Percentiles rank a stretch among this genome's conserved stretches.
Conservation (phyloP, 2,113 vertebrate species). For the Sebastes fasciatus region DNA sequence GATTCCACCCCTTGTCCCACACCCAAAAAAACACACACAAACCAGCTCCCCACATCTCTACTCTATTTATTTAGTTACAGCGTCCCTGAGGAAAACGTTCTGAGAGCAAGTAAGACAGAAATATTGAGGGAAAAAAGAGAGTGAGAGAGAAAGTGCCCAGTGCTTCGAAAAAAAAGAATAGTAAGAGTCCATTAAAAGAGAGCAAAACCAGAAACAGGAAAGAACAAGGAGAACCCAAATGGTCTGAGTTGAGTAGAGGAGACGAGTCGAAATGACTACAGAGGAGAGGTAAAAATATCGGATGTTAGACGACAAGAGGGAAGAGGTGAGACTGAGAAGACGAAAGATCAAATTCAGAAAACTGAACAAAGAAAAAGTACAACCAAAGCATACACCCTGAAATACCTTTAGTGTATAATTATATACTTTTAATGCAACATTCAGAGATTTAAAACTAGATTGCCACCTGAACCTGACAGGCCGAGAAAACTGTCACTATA, state of each 20-base stretch:
- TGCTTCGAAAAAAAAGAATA: conserved; percentile 1
- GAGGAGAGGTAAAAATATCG: conserved; percentile 41
- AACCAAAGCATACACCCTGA: neutral
- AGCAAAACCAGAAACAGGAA: conserved; percentile 24
- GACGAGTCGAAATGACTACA: conserved; percentile 37
- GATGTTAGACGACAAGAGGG: conserved; percentile 28
- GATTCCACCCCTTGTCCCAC: conserved; percentile 1
- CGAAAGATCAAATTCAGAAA: neutral
- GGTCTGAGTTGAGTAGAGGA: conserved; percentile 17
- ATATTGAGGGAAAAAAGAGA: neutral
- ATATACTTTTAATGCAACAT: neutral
- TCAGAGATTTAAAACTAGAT: neutral
- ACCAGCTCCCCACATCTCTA: neutral
- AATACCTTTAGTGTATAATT: neutral
- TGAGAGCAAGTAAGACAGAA: conserved; percentile 22
- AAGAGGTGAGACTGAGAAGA: neutral
- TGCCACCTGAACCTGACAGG: neutral
- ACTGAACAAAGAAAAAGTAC: neutral
- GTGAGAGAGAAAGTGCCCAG: neutral
- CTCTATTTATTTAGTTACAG: conserved; percentile 8
- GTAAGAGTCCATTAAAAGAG: conserved; percentile 33
- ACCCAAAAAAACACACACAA: neutral
- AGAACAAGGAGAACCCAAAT: conserved; percentile 36
- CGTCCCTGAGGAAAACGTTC: conserved; percentile 29
- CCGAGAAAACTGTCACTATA: no score